Evolutionary conservation across 2,113 vertebrate species (phyloP), one percentile per base, ranked within the genome.

Genomic region (Alces alces): DNA sequence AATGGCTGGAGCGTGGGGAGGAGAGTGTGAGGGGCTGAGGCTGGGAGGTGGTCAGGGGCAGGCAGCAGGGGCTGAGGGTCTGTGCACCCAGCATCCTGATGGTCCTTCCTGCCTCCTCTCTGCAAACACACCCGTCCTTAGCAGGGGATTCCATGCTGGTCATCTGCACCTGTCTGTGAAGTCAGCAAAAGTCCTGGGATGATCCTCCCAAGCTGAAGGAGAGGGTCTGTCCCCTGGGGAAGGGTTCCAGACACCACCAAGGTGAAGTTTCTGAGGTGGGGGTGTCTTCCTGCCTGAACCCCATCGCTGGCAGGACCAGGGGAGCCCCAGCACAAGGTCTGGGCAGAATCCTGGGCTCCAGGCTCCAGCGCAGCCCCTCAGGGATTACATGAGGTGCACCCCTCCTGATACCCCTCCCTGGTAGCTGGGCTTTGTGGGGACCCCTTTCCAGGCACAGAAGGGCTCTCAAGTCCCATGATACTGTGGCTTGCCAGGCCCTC

Each of bases 331-430:
- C 2, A 0, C 1, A 2, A 23, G 52, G 11, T 47, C 39, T 17
- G 16, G 13, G 28, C 52, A 60, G 61, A 11, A 27, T 23, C 30
- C 52, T 10, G 17, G 85, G 61, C 39, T 50, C 47, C 23, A 25
- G 76, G 33, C 39, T n/a, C 28, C n/a, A 1, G n/a, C 1, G 2
- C 15, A 70, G 89, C 43, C 16, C 43, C 25, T 36, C 36, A 15
- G 47, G 54, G n/a, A 9, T 12, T 2, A 2, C 28, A 7, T 6
- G 57, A 54, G 50, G 55, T 30, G 61, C n/a, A 16, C 0, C 25
- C n/a, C 28, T 17, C 28, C n/a, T 2, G 9, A 6, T 2, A 0
- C 15, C 14, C 1, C 1, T 33, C 36, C 1, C 2, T 14, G 36
- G 0, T 7, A 10, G 47, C 13, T 2, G 1, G 2, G 85, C 14